These are phyloP conservation scores for Dasypus novemcinctus DNA, from an alignment of 2,113 vertebrate species.

Conservation along the genomic window DNA sequence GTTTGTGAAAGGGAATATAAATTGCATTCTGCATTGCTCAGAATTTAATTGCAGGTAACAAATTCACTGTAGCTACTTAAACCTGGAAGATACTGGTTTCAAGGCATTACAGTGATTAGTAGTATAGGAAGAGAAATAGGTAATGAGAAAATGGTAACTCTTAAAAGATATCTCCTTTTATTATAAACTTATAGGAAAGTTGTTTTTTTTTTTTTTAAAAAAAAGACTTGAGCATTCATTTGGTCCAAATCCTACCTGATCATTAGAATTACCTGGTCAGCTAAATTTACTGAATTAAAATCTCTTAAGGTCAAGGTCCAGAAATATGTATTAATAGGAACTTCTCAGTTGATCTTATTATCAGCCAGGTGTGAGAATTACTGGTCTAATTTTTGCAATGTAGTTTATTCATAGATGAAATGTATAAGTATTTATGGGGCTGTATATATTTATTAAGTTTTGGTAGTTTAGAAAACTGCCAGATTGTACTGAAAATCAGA, in stretches of 20 bases:
- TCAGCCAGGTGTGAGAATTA: background rate
- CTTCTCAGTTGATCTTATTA: background rate
- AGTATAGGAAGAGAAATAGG: background rate
- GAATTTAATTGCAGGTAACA: constrained; percentile 13
- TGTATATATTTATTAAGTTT: background rate
- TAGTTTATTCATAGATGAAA: background rate
- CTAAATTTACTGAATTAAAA: constrained; percentile 3
- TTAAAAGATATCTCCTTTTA: background rate
- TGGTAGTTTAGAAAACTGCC: constrained; percentile 5
- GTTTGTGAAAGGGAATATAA: background rate
- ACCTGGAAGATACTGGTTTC: background rate
- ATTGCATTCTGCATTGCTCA: background rate
- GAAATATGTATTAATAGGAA: constrained; percentile 10
- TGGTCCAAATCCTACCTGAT: background rate
- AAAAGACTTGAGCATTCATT: background rate
- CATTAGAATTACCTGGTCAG: background rate
- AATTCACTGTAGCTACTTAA: background rate
- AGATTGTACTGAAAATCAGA: constrained; percentile 25
- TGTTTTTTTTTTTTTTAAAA: too few species aligned
- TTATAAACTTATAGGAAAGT: background rate
- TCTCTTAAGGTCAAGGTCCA: background rate
- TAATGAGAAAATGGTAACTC: background rate
- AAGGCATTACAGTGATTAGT: background rate
- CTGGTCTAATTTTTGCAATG: background rate
- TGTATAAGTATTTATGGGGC: background rate